A percentile compares a stretch with the other conserved stretches of the same genome.
These are phyloP conservation scores for Lypha dubia DNA, from an alignment of 2,888 invertebrate genomes.

Conservation along the genomic window DNA sequence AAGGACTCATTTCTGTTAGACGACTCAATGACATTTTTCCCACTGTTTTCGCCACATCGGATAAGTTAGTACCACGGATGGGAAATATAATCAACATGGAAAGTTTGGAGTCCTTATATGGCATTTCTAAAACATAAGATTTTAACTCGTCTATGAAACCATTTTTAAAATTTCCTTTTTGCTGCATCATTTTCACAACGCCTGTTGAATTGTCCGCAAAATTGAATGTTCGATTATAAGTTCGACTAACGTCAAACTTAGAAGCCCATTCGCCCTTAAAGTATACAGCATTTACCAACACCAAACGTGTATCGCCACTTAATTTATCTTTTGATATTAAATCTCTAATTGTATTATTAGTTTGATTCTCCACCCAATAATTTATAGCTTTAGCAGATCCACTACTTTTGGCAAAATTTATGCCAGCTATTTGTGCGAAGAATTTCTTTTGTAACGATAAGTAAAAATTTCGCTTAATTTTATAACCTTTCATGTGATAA, in stretches of 20 bases:
- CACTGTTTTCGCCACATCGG: slow-evolving; percentile 86
- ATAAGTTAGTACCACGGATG: slow-evolving; percentile 87
- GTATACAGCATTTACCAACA: slow-evolving; percentile 93
- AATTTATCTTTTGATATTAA: slow-evolving; percentile 86
- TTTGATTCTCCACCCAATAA: slow-evolving; percentile 90
- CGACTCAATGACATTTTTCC: slow-evolving; percentile 85
- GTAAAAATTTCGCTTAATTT: slow-evolving; percentile 85
- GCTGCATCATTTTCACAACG: slow-evolving; percentile 88
- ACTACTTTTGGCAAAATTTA: slow-evolving; percentile 86
- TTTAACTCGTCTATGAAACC: slow-evolving; percentile 75
- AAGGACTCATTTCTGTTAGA: too few relatives aligned
- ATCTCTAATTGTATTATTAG: slow-evolving; percentile 92
- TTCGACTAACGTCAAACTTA: slow-evolving; percentile 86
- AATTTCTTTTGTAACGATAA: slow-evolving; percentile 86
- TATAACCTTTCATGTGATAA: slow-evolving; percentile 86
- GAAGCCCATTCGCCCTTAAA: slow-evolving; percentile 92
- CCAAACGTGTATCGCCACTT: slow-evolving; percentile 85
- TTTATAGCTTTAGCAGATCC: slow-evolving; percentile 88
- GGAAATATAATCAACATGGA: slow-evolving; percentile 92
- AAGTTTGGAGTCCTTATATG: slow-evolving; percentile 87
- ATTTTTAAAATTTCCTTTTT: slow-evolving; percentile 77
- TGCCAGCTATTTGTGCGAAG: slow-evolving; percentile 86
- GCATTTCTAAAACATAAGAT: slow-evolving; percentile 85
- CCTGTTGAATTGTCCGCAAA: slow-evolving; percentile 84
- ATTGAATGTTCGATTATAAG: slow-evolving; percentile 87